Conservation (phyloP, 2,797 vertebrate species). For the Gorsachius magnificus region DNA sequence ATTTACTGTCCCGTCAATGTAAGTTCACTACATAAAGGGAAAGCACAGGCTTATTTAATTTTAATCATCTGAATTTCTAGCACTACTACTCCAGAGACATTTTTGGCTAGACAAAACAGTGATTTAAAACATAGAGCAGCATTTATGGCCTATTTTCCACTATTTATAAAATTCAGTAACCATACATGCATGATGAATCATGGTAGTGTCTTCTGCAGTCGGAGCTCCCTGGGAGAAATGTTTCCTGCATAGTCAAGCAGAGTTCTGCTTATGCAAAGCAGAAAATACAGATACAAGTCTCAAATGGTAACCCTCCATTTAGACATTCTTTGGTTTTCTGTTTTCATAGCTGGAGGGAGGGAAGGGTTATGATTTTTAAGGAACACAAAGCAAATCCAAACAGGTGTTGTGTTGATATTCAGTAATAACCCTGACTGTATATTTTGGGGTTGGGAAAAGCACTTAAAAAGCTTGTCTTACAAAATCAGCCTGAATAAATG, state of each 20-base stretch:
- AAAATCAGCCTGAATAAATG: background rate
- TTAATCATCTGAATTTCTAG: background rate
- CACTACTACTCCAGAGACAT: background rate
- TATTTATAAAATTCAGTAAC: constrained; percentile 1
- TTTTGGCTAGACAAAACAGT: background rate
- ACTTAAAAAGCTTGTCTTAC: background rate
- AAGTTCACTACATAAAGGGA: background rate
- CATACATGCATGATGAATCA: background rate
- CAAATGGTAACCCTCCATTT: background rate
- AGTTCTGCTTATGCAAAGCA: background rate
- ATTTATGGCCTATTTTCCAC: background rate
- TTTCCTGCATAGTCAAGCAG: background rate
- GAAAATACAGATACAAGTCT: background rate
- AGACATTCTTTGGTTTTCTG: background rate
- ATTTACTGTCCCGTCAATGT: background rate
- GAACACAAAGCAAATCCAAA: background rate
- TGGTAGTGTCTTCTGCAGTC: background rate
- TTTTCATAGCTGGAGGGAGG: background rate
- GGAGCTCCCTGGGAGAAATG: background rate
- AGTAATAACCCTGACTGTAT: background rate
- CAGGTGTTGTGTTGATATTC: background rate
- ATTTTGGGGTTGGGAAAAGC: background rate
- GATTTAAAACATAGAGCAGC: background rate
- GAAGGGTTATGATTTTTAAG: background rate
- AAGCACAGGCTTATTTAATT: background rate